Evolutionary conservation across 2,888 invertebrate genomes (phyloP).

Genomic region (Ceramica pisi): DNA sequence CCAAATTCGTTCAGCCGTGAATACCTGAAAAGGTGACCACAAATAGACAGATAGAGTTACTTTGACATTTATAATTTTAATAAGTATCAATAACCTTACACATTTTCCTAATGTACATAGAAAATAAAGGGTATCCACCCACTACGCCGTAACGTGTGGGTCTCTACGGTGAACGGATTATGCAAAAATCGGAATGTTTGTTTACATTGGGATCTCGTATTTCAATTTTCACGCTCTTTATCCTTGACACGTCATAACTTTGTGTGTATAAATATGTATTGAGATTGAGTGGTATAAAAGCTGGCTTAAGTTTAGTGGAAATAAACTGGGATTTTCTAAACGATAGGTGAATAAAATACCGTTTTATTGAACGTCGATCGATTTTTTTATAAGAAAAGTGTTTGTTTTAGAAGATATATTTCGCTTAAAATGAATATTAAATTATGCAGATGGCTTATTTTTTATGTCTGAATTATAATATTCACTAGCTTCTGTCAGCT

Average conservation of each 20-base stretch:
- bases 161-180: conserved; percentile 42
- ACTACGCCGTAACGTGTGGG: conserved; percentile 49
- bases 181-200: conserved; percentile 52
- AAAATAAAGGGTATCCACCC: conserved; percentile 20
- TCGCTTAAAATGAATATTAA: no score
- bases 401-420: no score
- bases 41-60: no score
- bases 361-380: background rate
- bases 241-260: conserved; percentile 26
- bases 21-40: no score
- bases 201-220: conserved; percentile 49
- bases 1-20: no score
- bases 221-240: conserved; percentile 47
- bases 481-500: no score
- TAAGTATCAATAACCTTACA: background rate
- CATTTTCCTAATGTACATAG: conserved; percentile 18
- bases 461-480: no score
- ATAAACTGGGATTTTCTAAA: conserved; percentile 1
- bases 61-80: no score
- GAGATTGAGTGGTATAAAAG: conserved; percentile 22
- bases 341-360: background rate
- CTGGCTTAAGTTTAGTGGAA: conserved; percentile 10
- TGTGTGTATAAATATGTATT: conserved; percentile 40
- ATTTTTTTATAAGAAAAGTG: no score
- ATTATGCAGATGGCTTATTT: no score